These are phyloP conservation scores for Exephanes ischioxanthus DNA, from an alignment of 2,888 invertebrate genomes.

Conservation along the genomic window DNA sequence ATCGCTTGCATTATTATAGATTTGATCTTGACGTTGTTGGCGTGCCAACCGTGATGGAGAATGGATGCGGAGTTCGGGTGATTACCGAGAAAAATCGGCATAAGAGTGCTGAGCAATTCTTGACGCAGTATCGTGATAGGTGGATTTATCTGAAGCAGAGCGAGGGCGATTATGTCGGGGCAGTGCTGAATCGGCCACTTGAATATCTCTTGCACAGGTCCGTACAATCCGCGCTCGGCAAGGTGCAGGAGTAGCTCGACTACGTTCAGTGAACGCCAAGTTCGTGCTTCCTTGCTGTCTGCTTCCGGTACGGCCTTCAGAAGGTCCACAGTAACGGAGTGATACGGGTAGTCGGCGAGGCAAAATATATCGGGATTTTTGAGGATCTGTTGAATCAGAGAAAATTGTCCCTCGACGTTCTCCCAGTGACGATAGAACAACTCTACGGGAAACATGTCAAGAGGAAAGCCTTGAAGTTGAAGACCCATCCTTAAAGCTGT, in stretches of 20 bases:
- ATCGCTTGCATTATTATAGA: slow-evolving; percentile 97
- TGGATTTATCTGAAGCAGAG: slow-evolving; percentile 94
- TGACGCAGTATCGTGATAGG: slow-evolving; percentile 92
- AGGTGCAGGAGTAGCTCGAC: slow-evolving; percentile 95
- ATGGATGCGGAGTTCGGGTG: slow-evolving; percentile 99
- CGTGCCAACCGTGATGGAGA: slow-evolving; percentile 98
- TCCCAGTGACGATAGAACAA: slow-evolving; percentile 96
- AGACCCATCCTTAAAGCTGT: slow-evolving; percentile 93
- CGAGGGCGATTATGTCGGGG: slow-evolving; percentile 96
- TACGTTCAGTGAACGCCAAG: slow-evolving; percentile 97
- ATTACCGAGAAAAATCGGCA: slow-evolving; percentile 97
- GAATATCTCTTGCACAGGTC: slow-evolving; percentile 94
- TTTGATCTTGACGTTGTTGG: slow-evolving; percentile 90
- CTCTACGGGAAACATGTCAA: slow-evolving; percentile 94
- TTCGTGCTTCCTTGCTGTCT: slow-evolving; percentile 96
- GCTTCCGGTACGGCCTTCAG: slow-evolving; percentile 97
- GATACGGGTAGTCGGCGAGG: slow-evolving; percentile 96
- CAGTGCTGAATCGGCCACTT: slow-evolving; percentile 97
- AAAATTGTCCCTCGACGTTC: slow-evolving; percentile 96
- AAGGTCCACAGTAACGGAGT: slow-evolving; percentile 94
- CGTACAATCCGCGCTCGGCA: slow-evolving; percentile 94
- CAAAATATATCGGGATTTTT: slow-evolving; percentile 97
- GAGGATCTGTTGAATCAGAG: slow-evolving; percentile 93
- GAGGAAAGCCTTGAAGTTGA: slow-evolving; percentile 90
- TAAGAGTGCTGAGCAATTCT: slow-evolving; percentile 94